Percentiles rank a stretch among this genome's conserved stretches.
Evolutionary conservation across 2,797 vertebrate species (phyloP).

Genomic region (Bovichtus variegatus): DNA sequence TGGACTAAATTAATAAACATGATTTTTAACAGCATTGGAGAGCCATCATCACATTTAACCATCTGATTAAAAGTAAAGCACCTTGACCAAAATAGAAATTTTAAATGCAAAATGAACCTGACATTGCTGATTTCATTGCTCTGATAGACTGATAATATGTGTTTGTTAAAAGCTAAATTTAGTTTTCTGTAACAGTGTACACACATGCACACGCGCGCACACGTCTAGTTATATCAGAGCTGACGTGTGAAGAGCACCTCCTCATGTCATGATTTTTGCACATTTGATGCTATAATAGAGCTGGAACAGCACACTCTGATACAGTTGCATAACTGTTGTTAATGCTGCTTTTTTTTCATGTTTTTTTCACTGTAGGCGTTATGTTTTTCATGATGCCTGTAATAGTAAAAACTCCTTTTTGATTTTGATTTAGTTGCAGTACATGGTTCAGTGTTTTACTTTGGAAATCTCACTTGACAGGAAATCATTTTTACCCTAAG

Average conservation of each 20-base stretch:
- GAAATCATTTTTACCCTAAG: not conserved
- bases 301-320: slow-evolving; percentile 36
- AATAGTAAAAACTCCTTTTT: not conserved
- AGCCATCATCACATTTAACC: not conserved
- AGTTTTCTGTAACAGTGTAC: not conserved
- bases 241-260: slow-evolving; percentile 68
- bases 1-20: not conserved
- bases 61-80: not conserved
- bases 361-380: slow-evolving; percentile 25
- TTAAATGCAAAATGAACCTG: not conserved
- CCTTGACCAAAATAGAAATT: not conserved
- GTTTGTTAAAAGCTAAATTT: slow-evolving; percentile 1
- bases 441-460: not conserved
- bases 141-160: not conserved
- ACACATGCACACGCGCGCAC: not conserved
- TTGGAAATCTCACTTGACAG: not conserved
- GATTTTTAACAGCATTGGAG: not conserved
- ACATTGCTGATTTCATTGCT: not conserved
- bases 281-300: slow-evolving; percentile 66
- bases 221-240: slow-evolving; percentile 48
- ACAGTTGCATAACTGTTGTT: slow-evolving; percentile 70
- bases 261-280: slow-evolving; percentile 66
- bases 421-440: not conserved
- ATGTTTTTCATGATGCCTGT: not conserved
- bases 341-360: slow-evolving; percentile 31